phyloP scores from a whole-genome alignment of 1,140 invertebrate genomes.

The Eufriesea mexicana region DNA sequence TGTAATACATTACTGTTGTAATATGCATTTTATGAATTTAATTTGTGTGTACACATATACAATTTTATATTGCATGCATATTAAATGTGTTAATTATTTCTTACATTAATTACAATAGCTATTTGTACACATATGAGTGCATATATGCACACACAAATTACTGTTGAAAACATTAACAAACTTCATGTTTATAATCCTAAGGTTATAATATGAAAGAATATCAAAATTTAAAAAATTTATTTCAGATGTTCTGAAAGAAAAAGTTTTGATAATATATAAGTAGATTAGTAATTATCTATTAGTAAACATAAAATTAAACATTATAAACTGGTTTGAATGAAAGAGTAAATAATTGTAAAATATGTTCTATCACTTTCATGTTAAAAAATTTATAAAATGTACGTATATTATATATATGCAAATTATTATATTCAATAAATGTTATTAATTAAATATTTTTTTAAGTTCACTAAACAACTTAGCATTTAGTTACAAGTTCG shows the following conservation, averaged over 20 bases:
- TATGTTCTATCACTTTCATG: background rate
- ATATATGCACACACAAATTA: slow-evolving; percentile 40
- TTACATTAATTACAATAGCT: slow-evolving; percentile 55
- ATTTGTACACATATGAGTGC: slow-evolving; percentile 49
- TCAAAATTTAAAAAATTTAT: background rate
- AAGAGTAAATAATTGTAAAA: background rate
- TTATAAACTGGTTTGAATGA: background rate
- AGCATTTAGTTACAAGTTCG: background rate
- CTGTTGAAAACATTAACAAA: slow-evolving; percentile 24
- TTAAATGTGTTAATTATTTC: slow-evolving; percentile 51
- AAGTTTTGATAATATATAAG: background rate
- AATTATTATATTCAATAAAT: too few relatives aligned
- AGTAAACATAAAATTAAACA: background rate
- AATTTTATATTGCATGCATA: slow-evolving; percentile 45
- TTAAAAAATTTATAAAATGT: background rate
- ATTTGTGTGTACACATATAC: slow-evolving; percentile 47
- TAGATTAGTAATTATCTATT: background rate
- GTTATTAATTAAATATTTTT: too few relatives aligned
- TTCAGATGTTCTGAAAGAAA: background rate
- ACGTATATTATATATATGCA: background rate
- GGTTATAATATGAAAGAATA: slow-evolving; percentile 11
- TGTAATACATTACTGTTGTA: slow-evolving; percentile 25
- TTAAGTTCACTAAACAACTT: background rate
- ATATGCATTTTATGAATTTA: slow-evolving; percentile 36
- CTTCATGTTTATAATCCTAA: slow-evolving; percentile 31